Evolutionary conservation across 2,888 invertebrate species (phyloP).

Genomic region (Pyrgus malvae): DNA sequence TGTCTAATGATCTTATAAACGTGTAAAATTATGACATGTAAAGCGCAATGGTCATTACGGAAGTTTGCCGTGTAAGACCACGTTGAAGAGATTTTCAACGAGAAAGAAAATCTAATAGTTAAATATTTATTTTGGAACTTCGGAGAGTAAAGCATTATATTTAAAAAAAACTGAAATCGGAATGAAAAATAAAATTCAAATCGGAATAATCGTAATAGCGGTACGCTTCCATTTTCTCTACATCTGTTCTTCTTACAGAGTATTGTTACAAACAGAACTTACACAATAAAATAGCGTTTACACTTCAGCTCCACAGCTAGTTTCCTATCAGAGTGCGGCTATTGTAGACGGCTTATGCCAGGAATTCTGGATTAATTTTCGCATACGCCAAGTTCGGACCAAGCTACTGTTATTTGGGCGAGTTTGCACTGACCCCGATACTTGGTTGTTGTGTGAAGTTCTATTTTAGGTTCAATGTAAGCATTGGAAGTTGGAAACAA

Average conservation of each 20-base stretch:
- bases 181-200: no score
- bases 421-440: slow-evolving; percentile 19
- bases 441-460: slow-evolving; percentile 3
- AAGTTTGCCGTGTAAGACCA: no score
- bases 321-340: slow-evolving; percentile 45
- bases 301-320: slow-evolving; percentile 60
- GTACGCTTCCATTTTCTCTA: slow-evolving; percentile 33
- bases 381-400: slow-evolving; percentile 27
- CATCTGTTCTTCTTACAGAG: slow-evolving; percentile 31
- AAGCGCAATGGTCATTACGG: no score
- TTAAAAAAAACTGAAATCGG: slow-evolving; percentile 7
- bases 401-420: slow-evolving; percentile 19
- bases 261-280: slow-evolving; percentile 39
- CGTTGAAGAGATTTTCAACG: no score
- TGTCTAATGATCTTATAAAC: no score
- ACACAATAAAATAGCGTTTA: slow-evolving; percentile 62
- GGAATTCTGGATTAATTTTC: slow-evolving; percentile 42
- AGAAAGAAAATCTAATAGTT: no score
- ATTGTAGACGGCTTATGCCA: slow-evolving; percentile 46
- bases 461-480: not conserved
- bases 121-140: no score
- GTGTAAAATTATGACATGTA: no score
- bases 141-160: no score
- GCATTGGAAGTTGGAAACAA: no score
- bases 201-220: no score